phyloP scores from a whole-genome alignment of 2,113 vertebrate genomes.

The Bothrops jararaca region DNA sequence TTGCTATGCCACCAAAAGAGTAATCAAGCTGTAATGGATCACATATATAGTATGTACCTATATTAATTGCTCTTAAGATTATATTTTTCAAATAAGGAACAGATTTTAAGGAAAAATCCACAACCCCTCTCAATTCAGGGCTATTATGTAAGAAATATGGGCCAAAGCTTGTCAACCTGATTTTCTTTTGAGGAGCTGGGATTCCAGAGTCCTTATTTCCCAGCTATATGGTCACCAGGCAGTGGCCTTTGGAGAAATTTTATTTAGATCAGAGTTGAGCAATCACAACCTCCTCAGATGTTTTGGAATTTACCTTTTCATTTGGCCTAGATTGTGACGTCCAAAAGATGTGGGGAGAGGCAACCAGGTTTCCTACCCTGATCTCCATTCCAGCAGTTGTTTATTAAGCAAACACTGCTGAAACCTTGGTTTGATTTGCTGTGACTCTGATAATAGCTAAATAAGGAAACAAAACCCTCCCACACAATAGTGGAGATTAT shows the following conservation, averaged over 20 bases:
- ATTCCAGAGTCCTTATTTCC: neutral
- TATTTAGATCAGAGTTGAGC: neutral
- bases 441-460: slow-evolving; percentile 2
- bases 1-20: neutral
- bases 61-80: neutral
- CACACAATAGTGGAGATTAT: slow-evolving; percentile 6
- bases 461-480: neutral
- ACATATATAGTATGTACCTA: neutral
- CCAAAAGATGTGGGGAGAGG: neutral
- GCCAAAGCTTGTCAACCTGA: neutral
- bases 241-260: neutral
- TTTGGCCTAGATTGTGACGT: neutral
- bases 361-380: neutral
- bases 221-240: neutral
- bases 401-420: neutral
- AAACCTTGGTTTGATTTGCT: slow-evolving; percentile 26
- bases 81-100: neutral
- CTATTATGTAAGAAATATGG: slow-evolving; percentile 41
- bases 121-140: neutral
- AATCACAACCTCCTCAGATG: neutral
- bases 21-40: neutral
- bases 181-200: neutral
- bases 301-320: neutral
- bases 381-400: slow-evolving; percentile 8
- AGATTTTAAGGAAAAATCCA: neutral